phyloP scores from a whole-genome alignment of 2,888 invertebrate species.

The Scelioninae gen. 2 region DNA sequence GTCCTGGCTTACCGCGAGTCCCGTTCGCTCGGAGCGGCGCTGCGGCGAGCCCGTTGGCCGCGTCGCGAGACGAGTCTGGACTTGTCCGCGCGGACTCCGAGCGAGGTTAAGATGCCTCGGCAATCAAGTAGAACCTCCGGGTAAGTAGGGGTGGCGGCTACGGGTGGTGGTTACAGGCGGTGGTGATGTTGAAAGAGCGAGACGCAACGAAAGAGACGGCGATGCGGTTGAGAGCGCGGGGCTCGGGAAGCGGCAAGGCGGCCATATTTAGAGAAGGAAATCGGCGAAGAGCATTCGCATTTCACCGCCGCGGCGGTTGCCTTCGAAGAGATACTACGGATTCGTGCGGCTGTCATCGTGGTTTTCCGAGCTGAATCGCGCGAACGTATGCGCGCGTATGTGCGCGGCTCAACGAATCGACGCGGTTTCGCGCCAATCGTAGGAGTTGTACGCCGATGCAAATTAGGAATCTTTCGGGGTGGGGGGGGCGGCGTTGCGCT shows the following conservation, averaged over 20 bases:
- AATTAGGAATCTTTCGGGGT: constrained; percentile 53
- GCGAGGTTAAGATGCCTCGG: constrained; percentile 75
- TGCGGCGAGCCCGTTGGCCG: constrained; percentile 66
- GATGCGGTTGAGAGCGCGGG: constrained; percentile 60
- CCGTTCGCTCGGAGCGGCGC: constrained; percentile 65
- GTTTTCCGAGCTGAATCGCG: constrained; percentile 59
- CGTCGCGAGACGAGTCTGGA: constrained; percentile 1
- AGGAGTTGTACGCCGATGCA: constrained; percentile 43
- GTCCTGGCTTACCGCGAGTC: constrained; percentile 64
- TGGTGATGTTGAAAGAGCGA: constrained; percentile 57
- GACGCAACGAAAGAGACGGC: constrained; percentile 52
- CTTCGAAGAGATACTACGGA: constrained; percentile 60
- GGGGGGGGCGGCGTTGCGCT: constrained; percentile 1
- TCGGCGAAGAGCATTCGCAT: constrained; percentile 73
- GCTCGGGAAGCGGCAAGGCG: constrained; percentile 66
- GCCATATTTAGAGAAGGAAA: constrained; percentile 75
- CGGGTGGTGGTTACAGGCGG: constrained; percentile 68
- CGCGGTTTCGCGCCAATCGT: constrained; percentile 58
- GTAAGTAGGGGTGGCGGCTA: constrained; percentile 74
- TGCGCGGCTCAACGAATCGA: constrained; percentile 50
- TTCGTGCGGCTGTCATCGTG: constrained; percentile 61
- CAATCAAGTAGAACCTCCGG: constrained; percentile 75
- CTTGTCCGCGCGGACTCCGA: constrained; percentile 69
- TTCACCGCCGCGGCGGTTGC: constrained; percentile 64
- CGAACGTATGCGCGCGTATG: constrained; percentile 50